Percentiles rank a stretch among this genome's conserved stretches.
Conservation (phyloP, 2,797 vertebrate genomes). For the Malurus splendens region DNA sequence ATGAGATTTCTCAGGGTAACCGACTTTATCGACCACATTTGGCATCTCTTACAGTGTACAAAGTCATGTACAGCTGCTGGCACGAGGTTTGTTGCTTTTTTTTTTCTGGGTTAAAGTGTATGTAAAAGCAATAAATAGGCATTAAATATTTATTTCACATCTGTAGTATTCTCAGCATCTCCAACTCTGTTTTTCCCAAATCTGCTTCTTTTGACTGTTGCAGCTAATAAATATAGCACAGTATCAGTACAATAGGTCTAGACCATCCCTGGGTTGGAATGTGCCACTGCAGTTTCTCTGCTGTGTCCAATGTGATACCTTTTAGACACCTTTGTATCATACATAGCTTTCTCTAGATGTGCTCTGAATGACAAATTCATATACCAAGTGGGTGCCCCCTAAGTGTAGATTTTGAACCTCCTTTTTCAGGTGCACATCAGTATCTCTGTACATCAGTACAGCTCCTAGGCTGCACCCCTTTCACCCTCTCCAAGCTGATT, state of each 20-base stretch:
- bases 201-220: not conserved
- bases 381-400: not conserved
- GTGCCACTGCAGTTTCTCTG: not conserved
- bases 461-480: not conserved
- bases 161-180: not conserved
- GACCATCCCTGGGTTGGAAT: not conserved
- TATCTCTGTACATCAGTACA: not conserved
- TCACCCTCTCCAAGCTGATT: not conserved
- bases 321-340: not conserved
- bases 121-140: not conserved
- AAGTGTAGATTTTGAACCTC: not conserved
- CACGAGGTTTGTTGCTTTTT: constrained; percentile 73
- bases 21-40: constrained; percentile 79
- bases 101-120: not conserved
- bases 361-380: not conserved
- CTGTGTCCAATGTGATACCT: not conserved
- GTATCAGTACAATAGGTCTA: not conserved
- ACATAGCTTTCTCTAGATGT: not conserved
- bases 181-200: not conserved
- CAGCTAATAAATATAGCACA: not conserved
- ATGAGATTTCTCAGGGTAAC: constrained; percentile 80
- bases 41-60: constrained; percentile 70
- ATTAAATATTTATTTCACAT: not conserved
- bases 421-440: not conserved
- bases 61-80: constrained; percentile 89